phyloP scores from a whole-genome alignment of 2,888 invertebrate species.

The Eilema depressum region DNA sequence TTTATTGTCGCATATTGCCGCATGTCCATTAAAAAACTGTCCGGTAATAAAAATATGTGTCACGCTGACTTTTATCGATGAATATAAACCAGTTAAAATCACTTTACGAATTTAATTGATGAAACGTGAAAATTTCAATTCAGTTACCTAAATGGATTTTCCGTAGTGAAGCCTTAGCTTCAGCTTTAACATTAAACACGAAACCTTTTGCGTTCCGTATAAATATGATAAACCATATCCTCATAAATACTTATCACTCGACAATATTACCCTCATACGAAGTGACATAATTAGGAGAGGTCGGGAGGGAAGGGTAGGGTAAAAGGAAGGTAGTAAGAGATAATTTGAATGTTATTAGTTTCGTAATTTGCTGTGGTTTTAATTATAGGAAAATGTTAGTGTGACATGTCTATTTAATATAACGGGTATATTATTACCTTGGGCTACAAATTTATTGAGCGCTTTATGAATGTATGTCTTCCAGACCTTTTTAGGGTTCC shows the following conservation, averaged over 20 bases:
- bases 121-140: neutral
- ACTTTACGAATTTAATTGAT: neutral
- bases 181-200: neutral
- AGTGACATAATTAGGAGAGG: constrained; percentile 29
- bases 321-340: constrained; percentile 18
- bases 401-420: constrained; percentile 13
- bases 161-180: neutral
- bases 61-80: neutral
- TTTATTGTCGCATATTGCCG: neutral
- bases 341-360: constrained; percentile 32
- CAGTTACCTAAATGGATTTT: neutral
- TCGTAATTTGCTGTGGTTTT: constrained; percentile 28
- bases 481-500: no score
- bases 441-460: neutral
- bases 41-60: neutral
- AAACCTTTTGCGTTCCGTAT: neutral
- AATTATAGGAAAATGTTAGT: constrained; percentile 33
- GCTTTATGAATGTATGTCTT: neutral
- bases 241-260: constrained; percentile 16
- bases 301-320: constrained; percentile 7
- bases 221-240: neutral
- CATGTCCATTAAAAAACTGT: no score
- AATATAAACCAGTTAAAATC: neutral
- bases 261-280: constrained; percentile 27
- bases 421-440: constrained; percentile 5